phyloP scores from a whole-genome alignment of 2,113 vertebrate genomes.

The Nothocercus julius region DNA sequence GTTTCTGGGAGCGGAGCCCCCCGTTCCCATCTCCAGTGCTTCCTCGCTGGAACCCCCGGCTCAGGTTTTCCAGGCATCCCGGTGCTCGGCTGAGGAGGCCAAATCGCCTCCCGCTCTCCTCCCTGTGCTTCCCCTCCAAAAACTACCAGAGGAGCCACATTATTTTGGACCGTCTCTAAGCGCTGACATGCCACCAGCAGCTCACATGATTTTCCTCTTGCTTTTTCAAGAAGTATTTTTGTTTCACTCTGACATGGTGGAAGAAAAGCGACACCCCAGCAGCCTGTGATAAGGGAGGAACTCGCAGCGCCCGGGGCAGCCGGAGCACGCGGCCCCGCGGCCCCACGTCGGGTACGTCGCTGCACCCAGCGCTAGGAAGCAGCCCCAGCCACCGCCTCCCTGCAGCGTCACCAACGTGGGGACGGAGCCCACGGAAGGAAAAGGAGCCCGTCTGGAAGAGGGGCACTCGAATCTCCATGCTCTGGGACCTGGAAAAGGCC shows the following conservation, averaged over 20 bases:
- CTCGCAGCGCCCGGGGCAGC: neutral
- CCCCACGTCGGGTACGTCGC: neutral
- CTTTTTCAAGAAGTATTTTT: conserved; percentile 54
- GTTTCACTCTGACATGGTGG: conserved; percentile 47
- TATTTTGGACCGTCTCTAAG: neutral
- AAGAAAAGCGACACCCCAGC: neutral
- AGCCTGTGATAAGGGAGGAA: neutral
- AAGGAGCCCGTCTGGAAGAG: no score
- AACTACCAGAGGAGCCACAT: neutral
- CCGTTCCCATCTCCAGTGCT: neutral
- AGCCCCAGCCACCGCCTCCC: neutral
- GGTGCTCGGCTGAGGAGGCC: rapidly evolving
- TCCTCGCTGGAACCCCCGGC: neutral
- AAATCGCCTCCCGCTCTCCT: neutral
- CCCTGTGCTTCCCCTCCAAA: neutral
- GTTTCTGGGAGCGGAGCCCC: neutral
- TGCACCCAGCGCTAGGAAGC: neutral
- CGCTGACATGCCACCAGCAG: neutral
- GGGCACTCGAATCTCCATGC: rapidly evolving
- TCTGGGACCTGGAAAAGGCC: neutral
- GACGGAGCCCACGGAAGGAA: no score
- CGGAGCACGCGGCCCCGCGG: neutral
- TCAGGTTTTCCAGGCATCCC: rapidly evolving
- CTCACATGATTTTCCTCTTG: conserved; percentile 42
- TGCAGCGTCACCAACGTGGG: rapidly evolving